A percentile compares a stretch with the other conserved stretches of the same genome.
These are phyloP conservation scores for Gadus chalcogrammus DNA, from an alignment of 2,113 vertebrate genomes.

Conservation along the genomic window DNA sequence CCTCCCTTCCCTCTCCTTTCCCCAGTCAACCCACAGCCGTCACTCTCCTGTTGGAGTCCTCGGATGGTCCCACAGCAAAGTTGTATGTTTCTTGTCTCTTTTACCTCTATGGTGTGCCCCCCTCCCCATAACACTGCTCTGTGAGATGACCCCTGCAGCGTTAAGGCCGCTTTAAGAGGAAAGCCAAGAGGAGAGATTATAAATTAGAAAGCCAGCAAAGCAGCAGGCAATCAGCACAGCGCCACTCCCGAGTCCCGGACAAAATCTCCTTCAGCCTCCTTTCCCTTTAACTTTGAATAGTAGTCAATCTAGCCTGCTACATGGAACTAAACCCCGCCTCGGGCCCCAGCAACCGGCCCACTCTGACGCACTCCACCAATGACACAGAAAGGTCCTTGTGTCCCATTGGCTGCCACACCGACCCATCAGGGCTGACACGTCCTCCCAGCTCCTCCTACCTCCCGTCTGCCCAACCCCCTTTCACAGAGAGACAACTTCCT, in stretches of 20 bases:
- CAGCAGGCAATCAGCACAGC: conserved; percentile 33
- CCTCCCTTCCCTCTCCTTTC: conserved; percentile 23
- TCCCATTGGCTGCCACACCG: conserved; percentile 69
- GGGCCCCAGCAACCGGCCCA: conserved; percentile 54
- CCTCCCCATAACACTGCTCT: conserved; percentile 67
- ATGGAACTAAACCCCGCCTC: conserved; percentile 79
- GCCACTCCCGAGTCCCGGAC: conserved; percentile 80
- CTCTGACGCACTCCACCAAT: conserved; percentile 50
- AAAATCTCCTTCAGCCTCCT: conserved; percentile 79
- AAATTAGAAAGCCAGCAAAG: conserved; percentile 47
- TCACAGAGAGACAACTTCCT: conserved; percentile 87
- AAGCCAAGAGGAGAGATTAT: conserved; percentile 23
- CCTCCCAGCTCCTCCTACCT: conserved; percentile 33
- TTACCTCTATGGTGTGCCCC: conserved; percentile 37
- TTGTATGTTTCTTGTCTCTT: conserved; percentile 34
- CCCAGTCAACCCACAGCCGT: conserved; percentile 44
- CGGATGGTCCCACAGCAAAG: conserved; percentile 47
- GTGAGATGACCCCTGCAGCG: conserved; percentile 79
- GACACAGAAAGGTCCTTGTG: conserved; percentile 19
- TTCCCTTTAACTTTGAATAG: conserved; percentile 94
- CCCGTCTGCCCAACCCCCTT: conserved; percentile 60
- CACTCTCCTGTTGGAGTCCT: conserved; percentile 54
- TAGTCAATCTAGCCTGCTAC: conserved; percentile 95
- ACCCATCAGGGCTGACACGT: conserved; percentile 53
- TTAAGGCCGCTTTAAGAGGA: conserved; percentile 27